These are phyloP conservation scores for Pituophis catenifer DNA, from an alignment of 2,113 vertebrate species.

Conservation along the genomic window DNA sequence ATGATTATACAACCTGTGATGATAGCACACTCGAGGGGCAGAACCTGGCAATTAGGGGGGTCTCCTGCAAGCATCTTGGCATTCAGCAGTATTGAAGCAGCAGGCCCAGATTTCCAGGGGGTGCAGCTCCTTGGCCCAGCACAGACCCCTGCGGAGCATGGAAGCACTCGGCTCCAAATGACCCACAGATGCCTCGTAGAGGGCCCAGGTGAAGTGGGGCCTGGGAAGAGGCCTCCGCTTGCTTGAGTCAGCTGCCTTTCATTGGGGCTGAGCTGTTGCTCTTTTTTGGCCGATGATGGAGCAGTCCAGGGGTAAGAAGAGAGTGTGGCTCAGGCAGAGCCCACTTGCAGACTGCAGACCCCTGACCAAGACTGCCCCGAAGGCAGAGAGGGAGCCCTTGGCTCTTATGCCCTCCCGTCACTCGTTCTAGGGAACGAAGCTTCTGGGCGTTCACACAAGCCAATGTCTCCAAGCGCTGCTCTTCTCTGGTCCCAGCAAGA, in stretches of 20 bases:
- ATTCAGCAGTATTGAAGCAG: neutral
- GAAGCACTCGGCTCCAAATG: neutral
- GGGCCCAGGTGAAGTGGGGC: neutral
- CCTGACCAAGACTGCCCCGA: neutral
- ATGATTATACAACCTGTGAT: neutral
- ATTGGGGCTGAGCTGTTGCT: neutral
- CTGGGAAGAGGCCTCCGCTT: neutral
- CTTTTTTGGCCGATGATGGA: neutral
- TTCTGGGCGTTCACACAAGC: neutral
- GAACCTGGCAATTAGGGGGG: neutral
- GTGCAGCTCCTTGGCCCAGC: neutral
- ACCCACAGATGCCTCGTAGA: neutral
- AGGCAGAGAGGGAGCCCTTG: too few relatives aligned
- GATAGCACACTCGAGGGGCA: neutral
- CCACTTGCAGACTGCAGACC: neutral
- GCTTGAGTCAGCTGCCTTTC: neutral
- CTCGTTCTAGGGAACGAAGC: too few relatives aligned
- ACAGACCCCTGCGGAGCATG: neutral
- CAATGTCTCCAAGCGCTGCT: neutral
- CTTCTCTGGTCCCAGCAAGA: too few relatives aligned
- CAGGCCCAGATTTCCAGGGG: neutral
- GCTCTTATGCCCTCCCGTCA: too few relatives aligned
- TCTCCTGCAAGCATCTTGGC: neutral
- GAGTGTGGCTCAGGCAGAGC: neutral
- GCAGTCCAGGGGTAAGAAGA: neutral